Evolutionary conservation across 2,113 vertebrate species (phyloP).

Genomic region (Dicentrarchus labrax): DNA sequence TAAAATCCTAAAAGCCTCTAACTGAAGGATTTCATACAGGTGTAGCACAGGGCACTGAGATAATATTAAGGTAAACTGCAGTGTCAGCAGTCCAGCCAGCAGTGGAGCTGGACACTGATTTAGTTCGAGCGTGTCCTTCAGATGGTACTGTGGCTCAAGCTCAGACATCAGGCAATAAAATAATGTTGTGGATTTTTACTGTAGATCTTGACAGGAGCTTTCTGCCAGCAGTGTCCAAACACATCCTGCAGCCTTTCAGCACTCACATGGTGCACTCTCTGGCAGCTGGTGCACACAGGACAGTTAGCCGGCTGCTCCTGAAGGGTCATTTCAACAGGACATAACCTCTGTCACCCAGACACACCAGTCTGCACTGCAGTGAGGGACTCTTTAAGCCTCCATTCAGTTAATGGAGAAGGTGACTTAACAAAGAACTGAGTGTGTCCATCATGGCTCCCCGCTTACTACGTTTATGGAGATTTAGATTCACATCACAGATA

Average conservation of each 20-base stretch:
- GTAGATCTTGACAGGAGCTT: constrained; percentile 1
- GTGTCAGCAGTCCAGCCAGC: constrained; percentile 19
- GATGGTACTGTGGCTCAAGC: constrained; percentile 3
- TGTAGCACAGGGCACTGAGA: neutral
- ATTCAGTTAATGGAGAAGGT: neutral
- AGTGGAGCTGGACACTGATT: neutral
- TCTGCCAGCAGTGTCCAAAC: neutral
- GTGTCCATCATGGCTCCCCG: neutral
- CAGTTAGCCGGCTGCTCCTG: constrained; percentile 6
- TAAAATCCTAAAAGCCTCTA: neutral
- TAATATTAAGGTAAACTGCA: constrained; percentile 1
- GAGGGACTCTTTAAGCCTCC: neutral
- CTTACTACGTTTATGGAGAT: neutral
- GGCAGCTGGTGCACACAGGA: constrained; percentile 35
- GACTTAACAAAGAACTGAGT: neutral
- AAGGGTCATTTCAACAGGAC: constrained; percentile 2
- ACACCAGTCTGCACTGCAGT: neutral
- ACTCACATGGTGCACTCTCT: neutral
- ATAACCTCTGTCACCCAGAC: constrained; percentile 8
- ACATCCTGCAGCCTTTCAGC: constrained; percentile 6
- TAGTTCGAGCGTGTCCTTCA: neutral
- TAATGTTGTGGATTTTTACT: constrained; percentile 29
- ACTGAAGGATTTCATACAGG: neutral
- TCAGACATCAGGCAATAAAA: constrained; percentile 42
- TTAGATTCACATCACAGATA: neutral